Conservation (phyloP, 1,140 invertebrate genomes). For the Musca vetustissima region DNA sequence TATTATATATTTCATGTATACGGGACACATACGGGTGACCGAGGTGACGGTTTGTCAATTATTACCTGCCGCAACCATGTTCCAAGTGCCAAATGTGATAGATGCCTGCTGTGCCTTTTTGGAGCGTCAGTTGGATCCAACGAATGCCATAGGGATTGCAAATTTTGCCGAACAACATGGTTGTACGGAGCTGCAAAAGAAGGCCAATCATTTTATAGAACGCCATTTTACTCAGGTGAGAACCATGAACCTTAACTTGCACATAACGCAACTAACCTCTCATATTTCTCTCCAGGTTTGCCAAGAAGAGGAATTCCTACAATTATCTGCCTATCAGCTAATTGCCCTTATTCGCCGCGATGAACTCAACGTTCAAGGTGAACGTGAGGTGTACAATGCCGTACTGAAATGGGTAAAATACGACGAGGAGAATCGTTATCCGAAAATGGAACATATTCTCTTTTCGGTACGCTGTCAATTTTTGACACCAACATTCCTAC, state of each 20-base stretch:
- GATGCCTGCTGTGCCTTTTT: conserved; percentile 88
- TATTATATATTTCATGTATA: conserved; percentile 89
- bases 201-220: conserved; percentile 87
- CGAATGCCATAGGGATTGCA: conserved; percentile 89
- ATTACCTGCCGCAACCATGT: conserved; percentile 89
- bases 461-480: conserved; percentile 87
- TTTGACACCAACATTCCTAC: conserved; percentile 84
- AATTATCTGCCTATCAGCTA: conserved; percentile 76
- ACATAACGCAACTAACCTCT: background rate
- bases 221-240: conserved; percentile 82
- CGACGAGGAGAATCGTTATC: conserved; percentile 78
- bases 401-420: conserved; percentile 89
- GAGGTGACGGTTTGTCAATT: conserved; percentile 88
- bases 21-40: conserved; percentile 83
- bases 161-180: conserved; percentile 90
- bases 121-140: conserved; percentile 87
- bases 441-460: conserved; percentile 84
- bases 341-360: conserved; percentile 81
- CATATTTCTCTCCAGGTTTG: conserved; percentile 65
- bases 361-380: conserved; percentile 86
- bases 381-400: conserved; percentile 88
- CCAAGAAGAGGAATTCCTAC: conserved; percentile 87
- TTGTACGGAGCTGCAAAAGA: conserved; percentile 78
- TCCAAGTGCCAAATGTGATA: conserved; percentile 88
- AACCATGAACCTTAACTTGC: background rate